These are phyloP conservation scores for Standfussiana lucernea DNA, from an alignment of 2,888 invertebrate species.

Conservation along the genomic window DNA sequence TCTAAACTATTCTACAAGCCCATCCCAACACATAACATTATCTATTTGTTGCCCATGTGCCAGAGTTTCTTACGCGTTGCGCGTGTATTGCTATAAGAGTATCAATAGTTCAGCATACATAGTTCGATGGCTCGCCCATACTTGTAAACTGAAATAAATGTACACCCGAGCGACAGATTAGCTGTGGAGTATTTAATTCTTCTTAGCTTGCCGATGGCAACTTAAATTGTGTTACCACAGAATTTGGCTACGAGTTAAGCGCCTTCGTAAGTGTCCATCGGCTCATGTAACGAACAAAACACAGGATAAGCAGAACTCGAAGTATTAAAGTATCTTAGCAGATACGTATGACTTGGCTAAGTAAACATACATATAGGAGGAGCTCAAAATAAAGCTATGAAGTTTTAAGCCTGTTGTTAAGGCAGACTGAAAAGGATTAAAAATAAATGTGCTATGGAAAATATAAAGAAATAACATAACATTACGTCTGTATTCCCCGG, in stretches of 20 bases:
- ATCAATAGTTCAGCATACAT: constrained; percentile 16
- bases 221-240: not conserved
- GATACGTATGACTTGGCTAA: not conserved
- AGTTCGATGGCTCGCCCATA: constrained; percentile 45
- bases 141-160: constrained; percentile 59
- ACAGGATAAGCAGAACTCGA: not conserved
- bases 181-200: not conserved
- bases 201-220: not conserved
- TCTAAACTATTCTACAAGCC: not conserved
- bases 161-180: constrained; percentile 36
- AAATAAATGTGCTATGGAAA: not conserved
- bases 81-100: constrained; percentile 15
- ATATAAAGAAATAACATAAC: no score
- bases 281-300: not conserved
- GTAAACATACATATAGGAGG: not conserved
- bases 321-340: not conserved
- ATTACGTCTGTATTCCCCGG: no score
- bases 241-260: not conserved
- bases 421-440: not conserved
- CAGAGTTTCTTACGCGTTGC: not conserved
- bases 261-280: not conserved
- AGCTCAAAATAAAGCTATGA: not conserved
- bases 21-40: not conserved
- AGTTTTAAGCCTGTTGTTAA: not conserved
- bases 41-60: constrained; percentile 1